A percentile compares a stretch with the other conserved stretches of the same genome.
Conservation (phyloP, 2,113 vertebrate species). For the Sinocyclocheilus maitianheensis region DNA sequence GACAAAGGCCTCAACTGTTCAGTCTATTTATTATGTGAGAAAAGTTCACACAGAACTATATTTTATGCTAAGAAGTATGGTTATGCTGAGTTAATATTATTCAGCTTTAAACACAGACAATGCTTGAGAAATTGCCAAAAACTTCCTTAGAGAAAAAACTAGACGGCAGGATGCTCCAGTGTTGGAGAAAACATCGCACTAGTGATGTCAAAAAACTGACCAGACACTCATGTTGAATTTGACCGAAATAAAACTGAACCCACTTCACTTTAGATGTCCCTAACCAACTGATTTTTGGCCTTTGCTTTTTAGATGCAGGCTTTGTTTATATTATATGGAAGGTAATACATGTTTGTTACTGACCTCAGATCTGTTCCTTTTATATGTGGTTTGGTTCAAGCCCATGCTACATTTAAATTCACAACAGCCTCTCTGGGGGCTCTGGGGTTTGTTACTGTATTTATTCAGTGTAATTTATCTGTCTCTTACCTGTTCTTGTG, state of each 20-base stretch:
- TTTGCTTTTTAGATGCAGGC: background rate
- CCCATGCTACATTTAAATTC: slow-evolving; percentile 30
- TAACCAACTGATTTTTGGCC: background rate
- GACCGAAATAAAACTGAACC: background rate
- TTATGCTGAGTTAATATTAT: slow-evolving; percentile 43
- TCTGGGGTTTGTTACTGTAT: slow-evolving; percentile 36
- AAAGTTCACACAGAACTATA: slow-evolving; percentile 36
- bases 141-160: background rate
- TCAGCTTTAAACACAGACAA: slow-evolving; percentile 35
- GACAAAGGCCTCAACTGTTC: slow-evolving; percentile 15
- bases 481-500: slow-evolving; percentile 21
- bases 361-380: slow-evolving; percentile 7
- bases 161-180: background rate
- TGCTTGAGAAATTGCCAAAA: slow-evolving; percentile 36
- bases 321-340: background rate
- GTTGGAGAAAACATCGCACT: background rate
- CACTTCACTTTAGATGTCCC: background rate
- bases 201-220: background rate
- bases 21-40: slow-evolving; percentile 39
- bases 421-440: background rate
- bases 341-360: background rate
- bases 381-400: slow-evolving; percentile 20
- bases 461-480: slow-evolving; percentile 33
- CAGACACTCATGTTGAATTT: background rate
- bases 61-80: slow-evolving; percentile 32